A percentile compares a stretch with the other conserved stretches of the same genome.
phyloP scores from a whole-genome alignment of 2,113 vertebrate species.

The Laterallus jamaicensis region DNA sequence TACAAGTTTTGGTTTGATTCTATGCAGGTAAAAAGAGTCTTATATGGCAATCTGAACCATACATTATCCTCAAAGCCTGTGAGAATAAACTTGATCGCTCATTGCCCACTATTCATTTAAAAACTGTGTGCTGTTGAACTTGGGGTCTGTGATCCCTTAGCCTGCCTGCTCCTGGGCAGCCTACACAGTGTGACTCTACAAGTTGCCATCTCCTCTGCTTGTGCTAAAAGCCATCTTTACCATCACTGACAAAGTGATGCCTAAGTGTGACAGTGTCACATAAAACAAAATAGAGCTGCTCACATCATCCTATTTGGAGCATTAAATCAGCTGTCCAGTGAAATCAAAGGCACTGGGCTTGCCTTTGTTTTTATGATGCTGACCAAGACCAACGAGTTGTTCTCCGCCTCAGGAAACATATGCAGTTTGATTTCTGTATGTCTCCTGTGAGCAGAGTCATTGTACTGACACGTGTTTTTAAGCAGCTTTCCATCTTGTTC shows the following conservation, averaged over 20 bases:
- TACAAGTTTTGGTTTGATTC: neutral
- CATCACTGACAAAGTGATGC: neutral
- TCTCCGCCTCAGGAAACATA: neutral
- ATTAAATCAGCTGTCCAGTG: neutral
- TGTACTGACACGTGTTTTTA: neutral
- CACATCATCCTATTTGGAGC: neutral
- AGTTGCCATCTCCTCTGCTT: neutral
- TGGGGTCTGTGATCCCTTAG: neutral
- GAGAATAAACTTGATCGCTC: neutral
- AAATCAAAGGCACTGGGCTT: neutral
- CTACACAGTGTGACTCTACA: fast-evolving
- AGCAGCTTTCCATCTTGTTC: neutral
- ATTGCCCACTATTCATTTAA: neutral
- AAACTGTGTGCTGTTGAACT: neutral
- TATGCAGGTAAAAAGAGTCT: neutral
- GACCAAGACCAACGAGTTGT: neutral
- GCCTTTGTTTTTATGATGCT: neutral
- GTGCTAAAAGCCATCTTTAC: neutral
- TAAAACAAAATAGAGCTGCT: neutral
- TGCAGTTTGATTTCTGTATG: neutral
- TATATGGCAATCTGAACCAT: neutral
- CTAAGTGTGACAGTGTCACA: neutral
- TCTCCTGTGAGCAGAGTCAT: neutral
- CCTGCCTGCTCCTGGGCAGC: neutral
- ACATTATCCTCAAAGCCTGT: neutral